A percentile compares a stretch with the other conserved stretches of the same genome.
Evolutionary conservation across 2,113 vertebrate genomes (phyloP).

Genomic region (Probosciger aterrimus): DNA sequence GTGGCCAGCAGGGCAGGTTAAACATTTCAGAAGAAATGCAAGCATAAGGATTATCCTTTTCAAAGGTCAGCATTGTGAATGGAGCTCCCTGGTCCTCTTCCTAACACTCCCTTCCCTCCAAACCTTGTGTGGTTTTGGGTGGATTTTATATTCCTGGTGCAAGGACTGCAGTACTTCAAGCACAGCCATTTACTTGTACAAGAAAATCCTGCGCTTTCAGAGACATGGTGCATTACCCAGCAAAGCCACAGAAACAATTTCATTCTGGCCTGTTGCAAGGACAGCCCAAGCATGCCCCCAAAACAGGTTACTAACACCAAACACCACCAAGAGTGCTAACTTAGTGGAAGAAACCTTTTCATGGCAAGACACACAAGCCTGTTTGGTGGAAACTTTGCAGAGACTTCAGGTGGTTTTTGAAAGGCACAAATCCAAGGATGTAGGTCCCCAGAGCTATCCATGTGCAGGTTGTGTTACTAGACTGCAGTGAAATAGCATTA

Average conservation of each 20-base stretch:
- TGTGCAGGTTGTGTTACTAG: not conserved
- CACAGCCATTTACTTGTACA: not conserved
- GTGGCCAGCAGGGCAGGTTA: not conserved
- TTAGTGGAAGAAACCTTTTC: not conserved
- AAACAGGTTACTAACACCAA: not conserved
- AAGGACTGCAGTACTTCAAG: not conserved
- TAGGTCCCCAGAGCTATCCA: not conserved
- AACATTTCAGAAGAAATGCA: not conserved
- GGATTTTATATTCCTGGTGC: not conserved
- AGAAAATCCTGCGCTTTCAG: not conserved
- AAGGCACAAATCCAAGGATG: not conserved
- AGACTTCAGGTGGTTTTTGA: not conserved
- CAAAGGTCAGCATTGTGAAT: not conserved
- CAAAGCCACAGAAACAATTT: not conserved
- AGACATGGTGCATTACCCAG: accelerated
- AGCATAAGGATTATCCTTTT: not conserved
- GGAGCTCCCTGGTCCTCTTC: not conserved
- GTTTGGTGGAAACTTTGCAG: not conserved
- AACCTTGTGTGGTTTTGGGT: not conserved
- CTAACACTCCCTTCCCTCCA: not conserved
- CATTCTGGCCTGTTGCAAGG: not conserved
- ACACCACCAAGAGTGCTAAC: not conserved
- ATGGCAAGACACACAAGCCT: not conserved
- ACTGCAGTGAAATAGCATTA: not conserved
- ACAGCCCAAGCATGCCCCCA: not conserved